phyloP scores from a whole-genome alignment of 2,113 vertebrate genomes.

The Prochilodus magdalenae region DNA sequence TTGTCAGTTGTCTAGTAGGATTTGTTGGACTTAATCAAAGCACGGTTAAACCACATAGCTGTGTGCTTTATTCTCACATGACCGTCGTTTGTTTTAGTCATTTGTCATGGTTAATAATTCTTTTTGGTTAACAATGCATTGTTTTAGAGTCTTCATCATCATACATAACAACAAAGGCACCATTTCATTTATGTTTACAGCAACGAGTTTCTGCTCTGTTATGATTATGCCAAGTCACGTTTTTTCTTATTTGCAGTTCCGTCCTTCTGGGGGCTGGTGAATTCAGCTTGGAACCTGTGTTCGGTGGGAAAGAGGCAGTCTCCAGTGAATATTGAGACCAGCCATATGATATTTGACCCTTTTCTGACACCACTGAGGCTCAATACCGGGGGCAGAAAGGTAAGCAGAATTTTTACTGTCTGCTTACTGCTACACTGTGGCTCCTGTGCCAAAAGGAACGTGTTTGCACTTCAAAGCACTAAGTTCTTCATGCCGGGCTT shows the following conservation, averaged over 20 bases:
- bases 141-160: background rate
- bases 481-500: background rate
- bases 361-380: conserved; percentile 94
- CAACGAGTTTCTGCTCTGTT: background rate
- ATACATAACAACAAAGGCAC: background rate
- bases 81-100: too few relatives aligned
- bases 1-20: conserved; percentile 24
- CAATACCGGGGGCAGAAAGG: conserved; percentile 96
- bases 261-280: conserved; percentile 98
- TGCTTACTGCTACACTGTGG: background rate
- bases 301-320: conserved; percentile 98
- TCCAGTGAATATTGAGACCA: conserved; percentile 98
- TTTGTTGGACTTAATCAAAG: conserved; percentile 2
- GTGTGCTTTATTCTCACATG: background rate
- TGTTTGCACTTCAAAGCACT: conserved; percentile 15
- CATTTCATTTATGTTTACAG: background rate
- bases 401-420: conserved; percentile 69
- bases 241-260: conserved; percentile 83
- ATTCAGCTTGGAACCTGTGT: conserved; percentile 99
- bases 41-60: background rate
- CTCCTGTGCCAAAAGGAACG: background rate
- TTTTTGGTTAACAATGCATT: background rate
- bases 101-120: background rate
- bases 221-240: background rate
- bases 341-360: conserved; percentile 99